A percentile compares a stretch with the other conserved stretches of the same genome.
Evolutionary conservation across 2,113 vertebrate species (phyloP).

Genomic region (Serinus canaria): DNA sequence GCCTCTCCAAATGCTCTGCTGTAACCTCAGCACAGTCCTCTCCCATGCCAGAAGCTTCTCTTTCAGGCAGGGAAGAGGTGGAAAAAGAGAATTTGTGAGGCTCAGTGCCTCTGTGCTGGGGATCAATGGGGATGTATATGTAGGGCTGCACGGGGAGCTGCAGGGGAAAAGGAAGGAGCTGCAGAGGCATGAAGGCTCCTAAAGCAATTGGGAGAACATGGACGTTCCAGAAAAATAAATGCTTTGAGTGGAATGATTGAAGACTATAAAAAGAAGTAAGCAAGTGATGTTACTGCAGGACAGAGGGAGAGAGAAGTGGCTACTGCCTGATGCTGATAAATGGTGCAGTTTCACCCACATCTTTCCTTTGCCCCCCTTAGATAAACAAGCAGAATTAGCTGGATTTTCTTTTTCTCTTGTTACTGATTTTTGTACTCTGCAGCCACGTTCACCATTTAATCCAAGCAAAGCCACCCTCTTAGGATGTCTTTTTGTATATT

Average conservation of each 20-base stretch:
- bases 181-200: neutral
- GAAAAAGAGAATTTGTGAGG: neutral
- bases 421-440: neutral
- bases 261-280: neutral
- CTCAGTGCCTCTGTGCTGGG: accelerated
- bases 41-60: neutral
- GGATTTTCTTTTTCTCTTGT: neutral
- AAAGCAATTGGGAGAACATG: neutral
- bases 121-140: neutral
- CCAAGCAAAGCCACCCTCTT: neutral
- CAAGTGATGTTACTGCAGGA: neutral
- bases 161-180: neutral
- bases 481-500: constrained; percentile 18
- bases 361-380: neutral
- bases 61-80: neutral
- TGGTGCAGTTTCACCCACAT: neutral
- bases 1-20: neutral
- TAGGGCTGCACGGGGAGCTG: accelerated
- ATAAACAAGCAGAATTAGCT: constrained; percentile 1
- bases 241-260: neutral
- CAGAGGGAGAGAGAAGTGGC: neutral
- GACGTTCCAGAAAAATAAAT: neutral
- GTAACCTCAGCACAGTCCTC: neutral
- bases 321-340: neutral
- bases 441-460: constrained; percentile 15